These are phyloP conservation scores for Picathartes gymnocephalus DNA, from an alignment of 2,113 vertebrate genomes.

Conservation along the genomic window DNA sequence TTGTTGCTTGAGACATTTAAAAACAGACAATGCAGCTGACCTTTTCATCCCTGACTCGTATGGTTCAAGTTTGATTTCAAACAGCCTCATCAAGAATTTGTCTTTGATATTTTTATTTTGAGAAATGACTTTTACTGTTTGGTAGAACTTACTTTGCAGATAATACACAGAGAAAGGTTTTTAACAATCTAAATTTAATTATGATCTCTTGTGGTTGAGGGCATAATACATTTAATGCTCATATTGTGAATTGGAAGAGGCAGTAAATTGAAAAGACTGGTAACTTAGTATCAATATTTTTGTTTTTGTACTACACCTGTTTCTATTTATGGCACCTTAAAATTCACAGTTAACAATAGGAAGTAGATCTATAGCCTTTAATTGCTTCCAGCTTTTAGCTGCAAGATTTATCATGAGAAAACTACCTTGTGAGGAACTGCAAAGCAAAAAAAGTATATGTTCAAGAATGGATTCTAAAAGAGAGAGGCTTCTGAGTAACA, in stretches of 20 bases:
- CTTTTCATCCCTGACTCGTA: background rate
- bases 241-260: background rate
- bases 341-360: background rate
- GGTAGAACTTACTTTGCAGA: background rate
- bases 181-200: background rate
- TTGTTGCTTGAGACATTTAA: background rate
- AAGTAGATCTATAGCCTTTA: background rate
- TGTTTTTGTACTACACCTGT: background rate
- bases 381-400: background rate
- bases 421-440: background rate
- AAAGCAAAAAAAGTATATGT: background rate
- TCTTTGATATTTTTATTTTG: background rate
- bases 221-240: background rate
- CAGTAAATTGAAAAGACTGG: background rate
- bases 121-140: background rate
- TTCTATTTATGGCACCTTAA: background rate
- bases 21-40: background rate
- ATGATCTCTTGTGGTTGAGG: background rate
- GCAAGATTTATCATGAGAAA: background rate
- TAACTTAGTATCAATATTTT: background rate
- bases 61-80: background rate
- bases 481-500: background rate
- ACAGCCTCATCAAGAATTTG: background rate
- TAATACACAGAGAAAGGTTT: background rate
- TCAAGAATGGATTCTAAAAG: background rate